phyloP scores from a whole-genome alignment of 2,797 vertebrate genomes.

The Anniella stebbinsi region DNA sequence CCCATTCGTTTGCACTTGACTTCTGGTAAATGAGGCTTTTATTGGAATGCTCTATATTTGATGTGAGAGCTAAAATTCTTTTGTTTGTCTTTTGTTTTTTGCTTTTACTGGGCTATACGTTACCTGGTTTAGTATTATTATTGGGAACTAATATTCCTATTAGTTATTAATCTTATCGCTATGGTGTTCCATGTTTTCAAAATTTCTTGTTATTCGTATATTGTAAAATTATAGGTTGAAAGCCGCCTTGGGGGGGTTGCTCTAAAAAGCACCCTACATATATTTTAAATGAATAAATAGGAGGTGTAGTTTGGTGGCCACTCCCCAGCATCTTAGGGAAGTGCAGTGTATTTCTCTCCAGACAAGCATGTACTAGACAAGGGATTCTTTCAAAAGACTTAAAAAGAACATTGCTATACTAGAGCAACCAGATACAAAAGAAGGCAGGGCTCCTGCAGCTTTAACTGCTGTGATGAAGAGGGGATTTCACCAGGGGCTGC shows the following conservation, averaged over 20 bases:
- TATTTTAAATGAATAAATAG: too few relatives aligned
- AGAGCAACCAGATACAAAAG: too few relatives aligned
- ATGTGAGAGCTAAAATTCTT: not conserved
- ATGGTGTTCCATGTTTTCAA: not conserved
- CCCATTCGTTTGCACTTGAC: not conserved
- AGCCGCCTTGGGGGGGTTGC: not conserved
- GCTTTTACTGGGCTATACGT: too few relatives aligned
- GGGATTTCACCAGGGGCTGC: too few relatives aligned
- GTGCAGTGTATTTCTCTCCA: not conserved
- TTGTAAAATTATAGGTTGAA: not conserved
- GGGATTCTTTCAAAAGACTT: not conserved
- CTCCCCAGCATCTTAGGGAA: not conserved
- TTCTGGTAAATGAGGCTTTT: not conserved
- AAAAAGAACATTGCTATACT: too few relatives aligned
- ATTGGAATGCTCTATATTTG: not conserved
- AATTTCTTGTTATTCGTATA: not conserved
- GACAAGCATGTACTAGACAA: not conserved
- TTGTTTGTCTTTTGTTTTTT: too few relatives aligned
- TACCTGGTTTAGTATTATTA: too few relatives aligned
- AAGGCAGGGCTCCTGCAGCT: too few relatives aligned
- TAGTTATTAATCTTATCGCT: not conserved
- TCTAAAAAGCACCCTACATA: not conserved
- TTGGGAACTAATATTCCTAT: too few relatives aligned
- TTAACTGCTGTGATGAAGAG: too few relatives aligned
- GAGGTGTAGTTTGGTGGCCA: not conserved